Evolutionary conservation across 30 jellyfish, hydroid and myxozoan species (phyloP), one percentile per base, ranked within the genome.

Genomic region (Cassiopea andromeda): DNA sequence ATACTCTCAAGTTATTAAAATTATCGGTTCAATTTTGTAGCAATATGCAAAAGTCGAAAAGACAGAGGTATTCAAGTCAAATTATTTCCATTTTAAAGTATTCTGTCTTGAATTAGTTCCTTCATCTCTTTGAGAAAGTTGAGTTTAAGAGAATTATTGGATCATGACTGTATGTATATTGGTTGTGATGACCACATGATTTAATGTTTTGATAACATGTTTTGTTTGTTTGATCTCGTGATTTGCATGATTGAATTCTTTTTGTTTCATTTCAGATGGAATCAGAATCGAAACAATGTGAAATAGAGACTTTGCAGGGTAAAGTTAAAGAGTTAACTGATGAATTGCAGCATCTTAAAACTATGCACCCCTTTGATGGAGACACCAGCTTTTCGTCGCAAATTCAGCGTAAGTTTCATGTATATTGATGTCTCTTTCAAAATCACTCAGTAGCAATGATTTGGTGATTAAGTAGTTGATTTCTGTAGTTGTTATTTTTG

Each of bases 331-430:
- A 88, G 17, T 49, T 94, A 43, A 89, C 83, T 12, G 72, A 50
- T 2, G 98, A 94, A 48, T 49, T 89, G 54, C 90, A 81, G 44
- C 92, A 81, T 46, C 15, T 94, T 4, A 50, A 96, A 49, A 87
- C 91, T 18, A 18, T 85, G 73, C 94, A 79, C 59, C 98, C 98
- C 3, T 12, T 57, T 5, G 98, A 89, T 79, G 97, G 91, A 13
- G 98, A 93, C 19, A 79, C 90, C 58, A 89, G 97, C 47, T 59
- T 89, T 67, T 64, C 93, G 8, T 87, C 97, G 19, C 98, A 93
- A 66, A 75, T 89, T 18, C 97, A 88, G 77, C 82, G 97, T 92
- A 54, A 73, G 93, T 75, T 80, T 14, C 7, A 54, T 3, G 12
- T 10, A 6, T 54, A 4, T 75, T 75, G 67, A 75, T 7, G 38